Evolutionary conservation across 2,888 invertebrate species (phyloP), one percentile per base, ranked within the genome.

Genomic region (Sminthurinus aureus): DNA sequence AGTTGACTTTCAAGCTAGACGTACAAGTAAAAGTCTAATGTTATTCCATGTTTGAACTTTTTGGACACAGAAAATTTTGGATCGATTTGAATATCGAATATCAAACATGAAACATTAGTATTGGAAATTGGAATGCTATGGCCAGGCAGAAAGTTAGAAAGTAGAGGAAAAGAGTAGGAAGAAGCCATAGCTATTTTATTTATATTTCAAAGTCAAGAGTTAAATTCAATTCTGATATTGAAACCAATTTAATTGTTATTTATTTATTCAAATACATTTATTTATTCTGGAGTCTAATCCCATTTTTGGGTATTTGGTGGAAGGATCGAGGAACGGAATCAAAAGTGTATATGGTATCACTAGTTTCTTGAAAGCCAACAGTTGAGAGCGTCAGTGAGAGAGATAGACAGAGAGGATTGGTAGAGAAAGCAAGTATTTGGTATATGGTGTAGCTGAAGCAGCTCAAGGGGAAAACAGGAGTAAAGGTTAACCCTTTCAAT

Each of bases 201-300:
- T 76, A 50, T 76, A 52, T 15, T 79, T 58, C 26, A 9, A 71
- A 51, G 51, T 80, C 38, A 38, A 24, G 73, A 52, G 73, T 73
- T 81, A 81, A 81, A 81, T 81, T 81, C 80, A 81, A 81, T 81
- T 81, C 80, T 73, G 74, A 73, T 81, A 81, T 81, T 81, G 74
- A 81, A 81, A 73, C 80, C 80, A 82, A 76, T 79, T 79, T 67
- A 79, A 79, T 82, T 75, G 77, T 77, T 67, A 82, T 82, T 82
- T 82, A 82, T 82, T 51, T 82, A 82, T 82, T 82, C 82, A 76
- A 82, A 82, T 82, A 77, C 82, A 82, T 82, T 69, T 76, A 82
- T 82, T 66, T 82, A 82, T 82, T 82, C 82, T 24, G 50, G 77
- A 18, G 20, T 69, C 75, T 64, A 67, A 82, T 82, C 81, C 75